Conservation (phyloP, 2,888 invertebrate species). For the Podotricha telesiphe region DNA sequence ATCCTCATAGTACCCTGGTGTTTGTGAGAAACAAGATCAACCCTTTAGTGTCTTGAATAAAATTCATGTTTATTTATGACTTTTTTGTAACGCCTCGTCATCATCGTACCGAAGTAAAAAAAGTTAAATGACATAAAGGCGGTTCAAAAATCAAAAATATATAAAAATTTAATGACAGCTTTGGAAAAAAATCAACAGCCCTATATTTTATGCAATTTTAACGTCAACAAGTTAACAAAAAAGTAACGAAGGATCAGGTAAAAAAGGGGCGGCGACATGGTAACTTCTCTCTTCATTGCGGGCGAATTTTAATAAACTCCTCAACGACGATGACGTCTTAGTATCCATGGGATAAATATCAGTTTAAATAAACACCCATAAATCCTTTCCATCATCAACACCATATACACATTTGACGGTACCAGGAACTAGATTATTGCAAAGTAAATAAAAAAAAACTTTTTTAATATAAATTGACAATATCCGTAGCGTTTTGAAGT, state of each 20-base stretch:
- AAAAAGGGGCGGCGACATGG: neutral
- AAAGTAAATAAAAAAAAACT: no score
- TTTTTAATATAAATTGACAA: no score
- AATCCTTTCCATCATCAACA: neutral
- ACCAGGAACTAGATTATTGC: no score
- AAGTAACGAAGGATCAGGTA: neutral
- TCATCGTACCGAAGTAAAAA: no score
- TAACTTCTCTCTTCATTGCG: neutral
- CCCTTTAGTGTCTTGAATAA: conserved; percentile 14
- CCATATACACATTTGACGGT: no score
- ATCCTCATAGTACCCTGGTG: conserved; percentile 30
- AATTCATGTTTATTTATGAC: no score
- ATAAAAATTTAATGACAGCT: no score
- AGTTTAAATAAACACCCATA: neutral
- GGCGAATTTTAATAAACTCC: neutral
- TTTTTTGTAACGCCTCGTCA: no score
- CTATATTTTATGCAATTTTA: neutral
- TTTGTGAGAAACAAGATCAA: conserved; percentile 26
- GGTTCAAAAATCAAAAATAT: no score
- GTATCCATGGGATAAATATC: neutral
- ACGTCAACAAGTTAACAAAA: neutral
- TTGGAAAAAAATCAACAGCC: no score
- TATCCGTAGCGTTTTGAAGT: no score
- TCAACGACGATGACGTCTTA: neutral
- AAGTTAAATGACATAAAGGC: no score